Conservation (phyloP, 2,888 invertebrate species). For the Ethmia dodecea region DNA sequence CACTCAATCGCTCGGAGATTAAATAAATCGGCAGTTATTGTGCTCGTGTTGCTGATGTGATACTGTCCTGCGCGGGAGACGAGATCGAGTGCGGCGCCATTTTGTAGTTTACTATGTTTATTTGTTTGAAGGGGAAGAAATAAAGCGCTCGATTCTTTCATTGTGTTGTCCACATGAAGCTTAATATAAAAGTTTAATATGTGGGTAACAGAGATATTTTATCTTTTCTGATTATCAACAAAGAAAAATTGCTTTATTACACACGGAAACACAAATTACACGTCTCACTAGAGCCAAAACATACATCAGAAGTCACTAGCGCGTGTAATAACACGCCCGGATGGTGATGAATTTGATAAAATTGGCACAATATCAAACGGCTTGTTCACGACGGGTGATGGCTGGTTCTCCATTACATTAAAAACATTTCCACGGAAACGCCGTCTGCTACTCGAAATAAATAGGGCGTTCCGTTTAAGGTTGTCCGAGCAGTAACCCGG, state of each 20-base stretch:
- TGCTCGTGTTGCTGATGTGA: slow-evolving; percentile 28
- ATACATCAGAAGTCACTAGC: slow-evolving; percentile 1
- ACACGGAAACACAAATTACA: slow-evolving; percentile 6
- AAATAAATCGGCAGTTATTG: slow-evolving; percentile 49
- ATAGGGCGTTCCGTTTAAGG: slow-evolving; percentile 41
- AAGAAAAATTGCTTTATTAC: too few species aligned
- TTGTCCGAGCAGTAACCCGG: slow-evolving; percentile 38
- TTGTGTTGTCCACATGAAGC: too few species aligned
- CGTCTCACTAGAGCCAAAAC: slow-evolving; percentile 1
- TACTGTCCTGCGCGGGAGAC: too few species aligned
- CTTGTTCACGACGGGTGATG: slow-evolving; percentile 17
- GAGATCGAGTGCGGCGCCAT: too few species aligned
- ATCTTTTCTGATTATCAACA: too few species aligned
- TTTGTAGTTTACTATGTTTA: too few species aligned
- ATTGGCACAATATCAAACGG: slow-evolving; percentile 34
- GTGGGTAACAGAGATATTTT: too few species aligned
- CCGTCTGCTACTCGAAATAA: slow-evolving; percentile 26
- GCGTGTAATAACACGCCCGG: slow-evolving; percentile 6
- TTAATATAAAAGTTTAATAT: too few species aligned
- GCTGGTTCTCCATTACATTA: slow-evolving; percentile 16
- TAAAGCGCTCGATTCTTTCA: too few species aligned
- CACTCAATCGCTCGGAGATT: slow-evolving; percentile 45
- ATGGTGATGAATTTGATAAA: slow-evolving; percentile 20
- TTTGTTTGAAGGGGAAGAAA: too few species aligned
- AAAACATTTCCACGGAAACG: slow-evolving; percentile 17